phyloP scores from a whole-genome alignment of 2,113 vertebrate genomes.

The Lasiurus borealis region DNA sequence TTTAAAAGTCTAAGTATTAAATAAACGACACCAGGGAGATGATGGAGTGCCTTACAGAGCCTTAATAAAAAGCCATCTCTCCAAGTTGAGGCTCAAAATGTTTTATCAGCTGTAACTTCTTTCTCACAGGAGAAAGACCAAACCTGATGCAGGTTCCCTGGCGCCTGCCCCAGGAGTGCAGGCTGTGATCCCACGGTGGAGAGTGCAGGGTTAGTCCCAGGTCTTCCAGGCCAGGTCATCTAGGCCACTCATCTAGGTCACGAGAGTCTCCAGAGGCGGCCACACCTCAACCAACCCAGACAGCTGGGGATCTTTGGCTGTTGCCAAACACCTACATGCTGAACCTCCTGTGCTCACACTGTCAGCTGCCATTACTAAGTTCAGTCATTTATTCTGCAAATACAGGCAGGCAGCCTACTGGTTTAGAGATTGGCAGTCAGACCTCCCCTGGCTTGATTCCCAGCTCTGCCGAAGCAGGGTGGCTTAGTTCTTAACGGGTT shows the following conservation, averaged over 20 bases:
- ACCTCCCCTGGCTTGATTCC: not conserved
- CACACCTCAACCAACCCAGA: not conserved
- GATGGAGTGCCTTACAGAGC: not conserved
- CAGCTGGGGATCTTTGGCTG: not conserved
- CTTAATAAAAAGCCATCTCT: not conserved
- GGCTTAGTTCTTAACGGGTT: not conserved
- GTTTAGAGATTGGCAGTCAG: not conserved
- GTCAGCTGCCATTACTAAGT: not conserved
- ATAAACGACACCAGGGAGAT: not conserved
- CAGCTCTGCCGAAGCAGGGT: not conserved
- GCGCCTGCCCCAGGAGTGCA: rapidly evolving
- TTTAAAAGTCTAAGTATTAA: not conserved
- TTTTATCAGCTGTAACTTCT: not conserved
- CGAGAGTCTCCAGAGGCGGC: not conserved
- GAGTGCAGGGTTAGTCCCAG: not conserved
- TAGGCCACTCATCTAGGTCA: not conserved
- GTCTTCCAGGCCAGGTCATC: conserved; percentile 2
- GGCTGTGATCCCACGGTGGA: not conserved
- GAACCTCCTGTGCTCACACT: not conserved
- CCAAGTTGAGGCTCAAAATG: not conserved
- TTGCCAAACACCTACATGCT: not conserved
- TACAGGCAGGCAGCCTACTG: not conserved
- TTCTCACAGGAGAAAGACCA: not conserved
- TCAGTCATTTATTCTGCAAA: not conserved
- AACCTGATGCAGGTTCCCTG: not conserved